Conservation (phyloP, 2,797 vertebrate genomes). For the Xenentodon cancila region DNA sequence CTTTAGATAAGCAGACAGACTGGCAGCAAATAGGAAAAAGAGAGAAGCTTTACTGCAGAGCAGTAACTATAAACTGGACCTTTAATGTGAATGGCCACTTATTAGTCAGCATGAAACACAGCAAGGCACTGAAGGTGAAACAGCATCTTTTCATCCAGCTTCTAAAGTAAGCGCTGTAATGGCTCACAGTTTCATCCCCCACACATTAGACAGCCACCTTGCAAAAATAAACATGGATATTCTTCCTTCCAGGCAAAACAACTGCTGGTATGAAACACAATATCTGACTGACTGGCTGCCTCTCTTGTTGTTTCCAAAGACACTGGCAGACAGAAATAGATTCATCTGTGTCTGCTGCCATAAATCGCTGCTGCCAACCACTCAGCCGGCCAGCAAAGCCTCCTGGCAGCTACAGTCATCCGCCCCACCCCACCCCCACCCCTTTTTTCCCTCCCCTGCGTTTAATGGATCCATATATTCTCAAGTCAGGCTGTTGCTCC, state of each 20-base stretch:
- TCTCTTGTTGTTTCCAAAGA: slow-evolving; percentile 73
- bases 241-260: slow-evolving; percentile 49
- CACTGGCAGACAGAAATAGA: slow-evolving; percentile 80
- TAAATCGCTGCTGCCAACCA: slow-evolving; percentile 68
- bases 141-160: slow-evolving; percentile 31
- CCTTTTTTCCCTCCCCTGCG: slow-evolving; percentile 28
- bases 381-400: slow-evolving; percentile 43
- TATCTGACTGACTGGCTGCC: slow-evolving; percentile 44
- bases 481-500: slow-evolving; percentile 41
- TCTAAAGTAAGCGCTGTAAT: slow-evolving; percentile 13
- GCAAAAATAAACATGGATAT: slow-evolving; percentile 54
- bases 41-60: neutral
- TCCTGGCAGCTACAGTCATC: slow-evolving; percentile 46
- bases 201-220: slow-evolving; percentile 33
- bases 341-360: slow-evolving; percentile 69
- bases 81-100: slow-evolving; percentile 14
- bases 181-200: neutral
- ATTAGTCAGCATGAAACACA: slow-evolving; percentile 28
- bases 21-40: neutral
- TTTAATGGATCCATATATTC: slow-evolving; percentile 62
- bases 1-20: slow-evolving; percentile 19
- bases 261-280: slow-evolving; percentile 57
- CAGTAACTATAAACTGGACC: slow-evolving; percentile 33
- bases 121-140: slow-evolving; percentile 14
- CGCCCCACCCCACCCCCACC: slow-evolving; percentile 21